These are phyloP conservation scores for Eupsittula cactorum DNA, from an alignment of 2,113 vertebrate species.

Conservation along the genomic window DNA sequence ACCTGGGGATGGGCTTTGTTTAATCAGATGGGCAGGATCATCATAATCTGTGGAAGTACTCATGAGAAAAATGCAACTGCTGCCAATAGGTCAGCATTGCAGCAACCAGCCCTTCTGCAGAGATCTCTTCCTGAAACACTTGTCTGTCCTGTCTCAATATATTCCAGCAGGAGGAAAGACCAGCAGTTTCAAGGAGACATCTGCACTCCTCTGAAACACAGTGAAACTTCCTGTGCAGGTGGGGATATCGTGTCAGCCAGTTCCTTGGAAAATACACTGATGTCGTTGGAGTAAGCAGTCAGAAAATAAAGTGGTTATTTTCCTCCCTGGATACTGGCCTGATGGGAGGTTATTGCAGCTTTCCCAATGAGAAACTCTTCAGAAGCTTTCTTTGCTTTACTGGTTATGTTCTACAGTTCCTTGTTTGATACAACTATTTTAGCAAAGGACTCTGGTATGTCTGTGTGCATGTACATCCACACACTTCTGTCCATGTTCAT, in stretches of 20 bases:
- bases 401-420: neutral
- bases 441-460: neutral
- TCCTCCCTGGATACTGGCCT: neutral
- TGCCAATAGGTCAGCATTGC: neutral
- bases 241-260: constrained; percentile 14
- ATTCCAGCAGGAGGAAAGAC: neutral
- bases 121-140: neutral
- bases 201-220: constrained; percentile 20
- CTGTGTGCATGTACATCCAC: neutral
- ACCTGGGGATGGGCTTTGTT: neutral
- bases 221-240: constrained; percentile 52
- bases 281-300: neutral
- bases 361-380: neutral
- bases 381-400: neutral
- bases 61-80: accelerated
- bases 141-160: neutral
- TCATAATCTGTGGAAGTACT: neutral
- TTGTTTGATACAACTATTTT: neutral
- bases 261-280: neutral
- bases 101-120: neutral
- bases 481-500: accelerated
- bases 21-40: neutral
- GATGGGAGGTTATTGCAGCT: neutral
- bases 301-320: constrained; percentile 2
- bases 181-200: neutral